Evolutionary conservation across 2,888 invertebrate genomes (phyloP).

Genomic region (Lasioglossum figueresi): DNA sequence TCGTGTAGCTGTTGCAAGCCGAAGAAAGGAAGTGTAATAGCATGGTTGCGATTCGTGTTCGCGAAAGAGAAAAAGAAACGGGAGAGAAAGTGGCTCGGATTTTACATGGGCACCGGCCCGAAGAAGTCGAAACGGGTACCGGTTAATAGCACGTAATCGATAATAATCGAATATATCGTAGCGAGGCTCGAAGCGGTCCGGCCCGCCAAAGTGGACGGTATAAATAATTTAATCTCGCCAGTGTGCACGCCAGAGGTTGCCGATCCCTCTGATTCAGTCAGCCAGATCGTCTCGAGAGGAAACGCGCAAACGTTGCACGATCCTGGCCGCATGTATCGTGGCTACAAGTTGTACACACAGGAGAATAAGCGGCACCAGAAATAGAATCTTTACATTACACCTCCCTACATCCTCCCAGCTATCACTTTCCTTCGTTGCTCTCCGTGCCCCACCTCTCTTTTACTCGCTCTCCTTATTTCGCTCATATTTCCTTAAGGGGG

Average conservation of each 20-base stretch:
- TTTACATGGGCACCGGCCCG: slow-evolving; percentile 23
- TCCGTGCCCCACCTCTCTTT: slow-evolving; percentile 1
- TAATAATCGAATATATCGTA: slow-evolving; percentile 71
- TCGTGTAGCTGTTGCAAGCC: not conserved
- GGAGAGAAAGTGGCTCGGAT: slow-evolving; percentile 26
- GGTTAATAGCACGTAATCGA: slow-evolving; percentile 71
- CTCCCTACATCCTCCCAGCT: not conserved
- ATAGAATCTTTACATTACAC: slow-evolving; percentile 53
- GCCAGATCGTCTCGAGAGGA: slow-evolving; percentile 43
- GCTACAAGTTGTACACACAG: slow-evolving; percentile 49
- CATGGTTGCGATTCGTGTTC: not conserved
- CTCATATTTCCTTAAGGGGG: not conserved
- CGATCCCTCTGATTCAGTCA: slow-evolving; percentile 58
- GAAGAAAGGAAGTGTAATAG: not conserved
- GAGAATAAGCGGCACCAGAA: slow-evolving; percentile 62
- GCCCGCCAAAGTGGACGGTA: slow-evolving; percentile 68
- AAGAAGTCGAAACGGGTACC: slow-evolving; percentile 44
- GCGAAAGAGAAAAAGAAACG: not conserved
- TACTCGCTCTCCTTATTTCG: slow-evolving; percentile 3
- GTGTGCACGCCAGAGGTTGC: slow-evolving; percentile 63
- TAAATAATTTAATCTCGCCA: slow-evolving; percentile 73
- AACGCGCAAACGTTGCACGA: slow-evolving; percentile 49
- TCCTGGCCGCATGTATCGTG: slow-evolving; percentile 28
- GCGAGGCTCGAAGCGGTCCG: slow-evolving; percentile 56
- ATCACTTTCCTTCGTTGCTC: not conserved